Evolutionary conservation across 2,888 invertebrate species (phyloP).

Genomic region (Tipula vernalis): DNA sequence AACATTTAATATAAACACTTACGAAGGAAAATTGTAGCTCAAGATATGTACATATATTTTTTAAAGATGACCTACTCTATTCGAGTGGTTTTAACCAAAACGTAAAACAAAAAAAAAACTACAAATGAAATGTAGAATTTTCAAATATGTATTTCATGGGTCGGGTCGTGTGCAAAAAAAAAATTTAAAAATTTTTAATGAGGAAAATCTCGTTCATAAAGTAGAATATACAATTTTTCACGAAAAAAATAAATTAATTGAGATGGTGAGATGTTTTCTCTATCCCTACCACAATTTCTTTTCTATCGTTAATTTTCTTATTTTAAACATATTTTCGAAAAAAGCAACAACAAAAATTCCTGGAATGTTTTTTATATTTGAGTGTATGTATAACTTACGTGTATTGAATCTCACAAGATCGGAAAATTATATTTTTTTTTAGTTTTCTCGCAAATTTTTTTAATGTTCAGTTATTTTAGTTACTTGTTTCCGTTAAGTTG

Average conservation of each 20-base stretch:
- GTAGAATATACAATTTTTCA: neutral
- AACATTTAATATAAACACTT: neutral
- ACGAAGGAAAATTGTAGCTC: neutral
- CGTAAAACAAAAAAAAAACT: neutral
- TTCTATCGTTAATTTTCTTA: neutral
- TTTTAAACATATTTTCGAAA: neutral
- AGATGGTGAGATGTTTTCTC: neutral
- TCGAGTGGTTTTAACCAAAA: neutral
- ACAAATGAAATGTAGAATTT: neutral
- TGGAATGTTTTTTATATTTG: neutral
- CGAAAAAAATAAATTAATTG: neutral
- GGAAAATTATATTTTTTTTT: neutral
- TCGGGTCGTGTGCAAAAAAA: conserved; percentile 4
- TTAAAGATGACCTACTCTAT: neutral
- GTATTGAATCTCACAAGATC: conserved; percentile 8
- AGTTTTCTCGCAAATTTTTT: neutral
- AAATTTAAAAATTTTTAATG: conserved; percentile 4
- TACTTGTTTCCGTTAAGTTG: neutral
- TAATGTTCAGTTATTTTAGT: neutral
- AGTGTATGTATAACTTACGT: neutral
- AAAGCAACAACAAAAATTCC: neutral
- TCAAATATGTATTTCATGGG: neutral
- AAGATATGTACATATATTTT: neutral
- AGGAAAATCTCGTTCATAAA: conserved; percentile 8
- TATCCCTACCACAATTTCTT: conserved; percentile 6